Evolutionary conservation across 2,797 vertebrate species (phyloP).

Genomic region (Silurus lanzhouensis): DNA sequence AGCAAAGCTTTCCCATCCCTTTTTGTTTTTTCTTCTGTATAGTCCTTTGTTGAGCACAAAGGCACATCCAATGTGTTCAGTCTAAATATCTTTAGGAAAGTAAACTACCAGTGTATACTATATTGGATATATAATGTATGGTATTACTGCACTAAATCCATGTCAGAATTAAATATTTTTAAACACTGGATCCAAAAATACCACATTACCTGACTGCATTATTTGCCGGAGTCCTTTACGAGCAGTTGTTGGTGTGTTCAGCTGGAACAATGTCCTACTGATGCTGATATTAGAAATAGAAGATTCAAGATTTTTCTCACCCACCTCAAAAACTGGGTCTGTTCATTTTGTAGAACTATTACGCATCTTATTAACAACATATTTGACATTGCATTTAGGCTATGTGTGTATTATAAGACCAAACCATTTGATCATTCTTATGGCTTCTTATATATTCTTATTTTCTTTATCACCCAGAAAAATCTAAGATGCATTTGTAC

Average conservation of each 20-base stretch:
- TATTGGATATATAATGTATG: background rate
- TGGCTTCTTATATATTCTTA: too few species aligned
- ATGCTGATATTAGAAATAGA: slow-evolving; percentile 1
- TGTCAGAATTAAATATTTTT: background rate
- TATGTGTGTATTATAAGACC: background rate
- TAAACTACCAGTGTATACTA: background rate
- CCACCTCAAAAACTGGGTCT: background rate
- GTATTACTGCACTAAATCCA: slow-evolving; percentile 4
- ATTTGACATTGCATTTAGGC: background rate
- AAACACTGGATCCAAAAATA: background rate
- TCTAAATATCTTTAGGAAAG: slow-evolving; percentile 9
- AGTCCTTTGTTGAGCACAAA: background rate
- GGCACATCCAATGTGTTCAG: background rate
- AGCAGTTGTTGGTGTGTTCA: background rate
- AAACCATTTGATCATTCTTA: background rate
- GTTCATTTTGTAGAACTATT: background rate
- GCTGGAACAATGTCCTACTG: background rate
- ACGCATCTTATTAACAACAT: background rate
- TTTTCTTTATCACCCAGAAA: background rate
- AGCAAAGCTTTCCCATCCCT: background rate
- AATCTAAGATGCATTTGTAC: background rate
- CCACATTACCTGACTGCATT: background rate
- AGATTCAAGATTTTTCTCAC: background rate
- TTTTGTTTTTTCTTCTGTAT: background rate
- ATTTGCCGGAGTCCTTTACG: background rate